phyloP scores from a whole-genome alignment of 2,113 vertebrate genomes.

The Antechinus stuartii region DNA sequence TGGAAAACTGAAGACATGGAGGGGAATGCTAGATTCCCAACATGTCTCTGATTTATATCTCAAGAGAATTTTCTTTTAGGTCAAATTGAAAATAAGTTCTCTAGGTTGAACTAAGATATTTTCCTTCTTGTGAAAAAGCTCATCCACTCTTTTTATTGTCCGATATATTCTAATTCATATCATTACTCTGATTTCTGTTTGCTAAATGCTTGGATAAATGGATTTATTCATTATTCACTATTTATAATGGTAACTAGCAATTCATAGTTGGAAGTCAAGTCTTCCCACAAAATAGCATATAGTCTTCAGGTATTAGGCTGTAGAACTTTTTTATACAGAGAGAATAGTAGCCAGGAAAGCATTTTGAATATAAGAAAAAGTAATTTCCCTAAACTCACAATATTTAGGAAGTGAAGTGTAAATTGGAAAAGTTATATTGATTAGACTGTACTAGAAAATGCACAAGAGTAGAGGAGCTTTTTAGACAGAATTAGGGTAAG shows the following conservation, averaged over 20 bases:
- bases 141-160: not conserved
- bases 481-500: not conserved
- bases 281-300: not conserved
- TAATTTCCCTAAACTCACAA: not conserved
- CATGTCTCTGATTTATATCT: no score
- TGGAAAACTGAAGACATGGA: no score
- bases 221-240: not conserved
- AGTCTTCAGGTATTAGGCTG: not conserved
- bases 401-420: not conserved
- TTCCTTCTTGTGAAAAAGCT: not conserved
- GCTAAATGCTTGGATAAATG: not conserved
- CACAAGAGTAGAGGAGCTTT: no score
- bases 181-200: not conserved
- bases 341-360: not conserved
- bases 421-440: no score
- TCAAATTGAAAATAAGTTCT: not conserved
- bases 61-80: no score
- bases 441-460: no score
- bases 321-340: not conserved
- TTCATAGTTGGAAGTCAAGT: not conserved
- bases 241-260: not conserved
- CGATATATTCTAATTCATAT: not conserved
- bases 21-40: no score
- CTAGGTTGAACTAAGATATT: not conserved
- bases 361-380: not conserved